Conservation (phyloP, 1,140 invertebrate species). For the Kradibia gibbosae region DNA sequence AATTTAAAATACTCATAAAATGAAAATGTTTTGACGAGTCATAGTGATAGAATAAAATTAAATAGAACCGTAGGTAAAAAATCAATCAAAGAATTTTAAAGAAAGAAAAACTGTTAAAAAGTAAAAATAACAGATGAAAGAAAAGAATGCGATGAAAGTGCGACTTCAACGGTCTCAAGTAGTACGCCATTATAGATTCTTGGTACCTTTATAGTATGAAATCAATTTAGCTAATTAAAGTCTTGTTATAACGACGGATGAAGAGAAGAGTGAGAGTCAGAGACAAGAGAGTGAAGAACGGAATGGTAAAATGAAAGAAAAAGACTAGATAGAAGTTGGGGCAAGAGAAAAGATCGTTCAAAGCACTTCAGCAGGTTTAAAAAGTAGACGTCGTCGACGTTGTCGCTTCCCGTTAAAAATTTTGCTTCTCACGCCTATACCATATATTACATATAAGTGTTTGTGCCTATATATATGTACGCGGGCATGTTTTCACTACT, state of each 20-base stretch:
- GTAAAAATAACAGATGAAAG: constrained; percentile 20
- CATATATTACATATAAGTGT: constrained; percentile 9
- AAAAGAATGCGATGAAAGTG: background rate
- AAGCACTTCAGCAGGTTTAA: constrained; percentile 28
- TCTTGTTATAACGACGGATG: constrained; percentile 49
- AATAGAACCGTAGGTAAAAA: background rate
- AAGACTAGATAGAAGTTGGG: background rate
- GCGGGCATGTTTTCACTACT: background rate
- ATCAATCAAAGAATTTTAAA: background rate
- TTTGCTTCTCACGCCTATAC: background rate
- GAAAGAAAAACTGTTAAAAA: background rate
- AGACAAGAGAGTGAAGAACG: constrained; percentile 1
- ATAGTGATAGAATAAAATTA: background rate
- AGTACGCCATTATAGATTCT: constrained; percentile 39
- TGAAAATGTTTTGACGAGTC: too few species aligned
- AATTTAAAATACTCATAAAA: too few species aligned
- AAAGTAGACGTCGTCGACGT: constrained; percentile 14
- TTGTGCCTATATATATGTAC: background rate
- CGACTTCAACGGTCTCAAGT: constrained; percentile 14
- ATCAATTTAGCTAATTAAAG: constrained; percentile 51
- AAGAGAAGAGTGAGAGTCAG: background rate
- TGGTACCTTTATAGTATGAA: constrained; percentile 30
- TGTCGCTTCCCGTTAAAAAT: constrained; percentile 26
- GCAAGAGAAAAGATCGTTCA: constrained; percentile 9
- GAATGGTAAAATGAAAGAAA: background rate